Evolutionary conservation across 2,113 vertebrate species (phyloP).

Genomic region (Channa argus): DNA sequence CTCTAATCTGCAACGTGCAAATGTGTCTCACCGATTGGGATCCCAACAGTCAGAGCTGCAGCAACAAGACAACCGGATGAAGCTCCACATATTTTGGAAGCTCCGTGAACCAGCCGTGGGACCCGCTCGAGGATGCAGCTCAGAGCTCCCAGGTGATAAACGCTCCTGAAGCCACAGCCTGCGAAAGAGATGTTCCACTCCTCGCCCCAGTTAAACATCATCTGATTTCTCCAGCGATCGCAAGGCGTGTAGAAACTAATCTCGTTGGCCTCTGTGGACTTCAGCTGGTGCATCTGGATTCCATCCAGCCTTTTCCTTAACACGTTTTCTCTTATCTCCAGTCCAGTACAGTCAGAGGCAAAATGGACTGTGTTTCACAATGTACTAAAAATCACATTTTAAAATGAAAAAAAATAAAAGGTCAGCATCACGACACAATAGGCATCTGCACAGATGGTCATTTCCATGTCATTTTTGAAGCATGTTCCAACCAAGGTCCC

Average conservation of each 20-base stretch:
- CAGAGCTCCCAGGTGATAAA: slow-evolving; percentile 88
- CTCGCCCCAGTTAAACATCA: slow-evolving; percentile 74
- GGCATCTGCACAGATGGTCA: no score
- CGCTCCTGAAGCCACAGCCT: slow-evolving; percentile 90
- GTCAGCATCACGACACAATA: no score
- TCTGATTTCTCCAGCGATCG: background rate
- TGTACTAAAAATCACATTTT: slow-evolving; percentile 24
- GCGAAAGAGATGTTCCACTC: slow-evolving; percentile 90
- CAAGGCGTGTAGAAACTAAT: background rate
- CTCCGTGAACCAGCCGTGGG: slow-evolving; percentile 82
- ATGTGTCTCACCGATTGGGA: slow-evolving; percentile 84
- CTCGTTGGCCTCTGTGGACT: background rate
- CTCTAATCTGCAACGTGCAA: background rate
- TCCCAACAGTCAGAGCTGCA: slow-evolving; percentile 77
- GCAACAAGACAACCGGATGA: slow-evolving; percentile 88
- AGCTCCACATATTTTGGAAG: slow-evolving; percentile 84
- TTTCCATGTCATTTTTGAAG: no score
- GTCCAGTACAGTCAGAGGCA: background rate
- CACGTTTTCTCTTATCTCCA: background rate
- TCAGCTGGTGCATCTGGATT: slow-evolving; percentile 8
- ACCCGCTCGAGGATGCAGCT: slow-evolving; percentile 85
- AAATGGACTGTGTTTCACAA: slow-evolving; percentile 24
- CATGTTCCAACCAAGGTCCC: no score
- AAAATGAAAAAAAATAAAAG: slow-evolving; percentile 28
- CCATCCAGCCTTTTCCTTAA: background rate